phyloP scores from a whole-genome alignment of 2,113 vertebrate genomes.

The Protobothrops flavoviridis region DNA sequence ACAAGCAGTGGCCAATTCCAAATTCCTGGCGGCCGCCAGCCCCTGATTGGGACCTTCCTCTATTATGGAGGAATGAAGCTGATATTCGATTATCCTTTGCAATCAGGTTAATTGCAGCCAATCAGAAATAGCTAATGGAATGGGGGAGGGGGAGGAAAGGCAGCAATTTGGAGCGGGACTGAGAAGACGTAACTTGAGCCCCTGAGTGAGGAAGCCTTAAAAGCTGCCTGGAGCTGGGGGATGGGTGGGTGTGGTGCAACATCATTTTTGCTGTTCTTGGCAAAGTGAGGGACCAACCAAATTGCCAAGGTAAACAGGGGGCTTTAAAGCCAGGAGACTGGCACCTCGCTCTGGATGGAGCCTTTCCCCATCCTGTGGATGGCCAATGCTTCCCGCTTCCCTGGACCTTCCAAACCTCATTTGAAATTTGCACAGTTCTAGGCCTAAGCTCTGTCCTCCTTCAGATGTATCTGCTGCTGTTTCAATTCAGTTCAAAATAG shows the following conservation, averaged over 20 bases:
- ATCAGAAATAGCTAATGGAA: slow-evolving; percentile 1
- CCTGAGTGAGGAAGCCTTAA: not conserved
- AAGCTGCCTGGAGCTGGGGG: not conserved
- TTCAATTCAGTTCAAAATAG: not conserved
- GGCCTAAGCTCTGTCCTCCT: not conserved
- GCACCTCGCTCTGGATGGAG: not conserved
- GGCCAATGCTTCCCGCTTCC: not conserved
- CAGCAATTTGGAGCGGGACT: not conserved
- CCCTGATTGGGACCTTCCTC: not conserved
- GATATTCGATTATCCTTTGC: not conserved
- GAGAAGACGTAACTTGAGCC: not conserved
- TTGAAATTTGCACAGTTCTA: not conserved
- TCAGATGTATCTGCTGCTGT: not conserved
- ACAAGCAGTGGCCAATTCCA: not conserved
- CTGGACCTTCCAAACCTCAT: not conserved
- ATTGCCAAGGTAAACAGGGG: not conserved
- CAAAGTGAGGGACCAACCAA: not conserved
- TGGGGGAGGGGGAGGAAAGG: not conserved
- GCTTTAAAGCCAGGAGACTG: not conserved
- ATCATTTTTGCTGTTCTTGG: not conserved
- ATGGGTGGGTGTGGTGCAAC: not conserved
- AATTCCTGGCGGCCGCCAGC: not conserved
- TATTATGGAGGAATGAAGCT: not conserved
- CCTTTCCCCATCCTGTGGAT: fast-evolving
- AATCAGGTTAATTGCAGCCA: not conserved